These are phyloP conservation scores for Neotragus pygmaeus DNA, from an alignment of 2,113 vertebrate species.

Conservation along the genomic window DNA sequence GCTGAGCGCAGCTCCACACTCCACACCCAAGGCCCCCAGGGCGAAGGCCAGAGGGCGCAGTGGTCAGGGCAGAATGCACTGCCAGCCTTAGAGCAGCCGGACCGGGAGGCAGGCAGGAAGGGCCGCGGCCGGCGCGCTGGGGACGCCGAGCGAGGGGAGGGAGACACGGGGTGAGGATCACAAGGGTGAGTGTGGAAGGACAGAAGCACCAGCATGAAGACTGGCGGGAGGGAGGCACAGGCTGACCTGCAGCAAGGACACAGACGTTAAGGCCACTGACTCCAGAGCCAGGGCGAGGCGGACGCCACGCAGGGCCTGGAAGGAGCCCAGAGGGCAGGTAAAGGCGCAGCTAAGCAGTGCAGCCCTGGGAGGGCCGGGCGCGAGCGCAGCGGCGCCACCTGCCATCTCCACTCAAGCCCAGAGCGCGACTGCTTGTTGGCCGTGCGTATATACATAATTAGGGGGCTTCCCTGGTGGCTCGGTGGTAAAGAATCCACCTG, in stretches of 20 bases:
- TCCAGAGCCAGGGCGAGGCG: fast-evolving
- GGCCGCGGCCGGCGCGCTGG: fast-evolving
- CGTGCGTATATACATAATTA: fast-evolving
- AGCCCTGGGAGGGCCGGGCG: fast-evolving
- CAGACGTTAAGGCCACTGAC: fast-evolving
- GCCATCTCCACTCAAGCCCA: background rate
- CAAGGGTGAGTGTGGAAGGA: fast-evolving
- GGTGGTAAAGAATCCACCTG: background rate
- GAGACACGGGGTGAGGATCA: fast-evolving
- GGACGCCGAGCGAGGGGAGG: fast-evolving
- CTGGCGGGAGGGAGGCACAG: background rate
- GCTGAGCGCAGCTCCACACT: fast-evolving
- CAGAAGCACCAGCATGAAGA: fast-evolving
- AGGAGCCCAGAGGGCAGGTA: fast-evolving
- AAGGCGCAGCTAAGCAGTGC: fast-evolving
- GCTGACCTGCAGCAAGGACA: fast-evolving
- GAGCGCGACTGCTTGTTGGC: fast-evolving
- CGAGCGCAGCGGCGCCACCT: fast-evolving
- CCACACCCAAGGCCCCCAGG: background rate
- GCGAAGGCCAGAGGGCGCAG: background rate
- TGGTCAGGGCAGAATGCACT: fast-evolving
- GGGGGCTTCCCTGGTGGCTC: background rate
- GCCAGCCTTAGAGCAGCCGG: too few relatives aligned
- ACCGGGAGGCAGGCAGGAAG: fast-evolving
- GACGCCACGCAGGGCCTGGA: fast-evolving